Evolutionary conservation across 2,113 vertebrate genomes (phyloP), one percentile per base, ranked within the genome.

Genomic region (Hippocampus barbouri): DNA sequence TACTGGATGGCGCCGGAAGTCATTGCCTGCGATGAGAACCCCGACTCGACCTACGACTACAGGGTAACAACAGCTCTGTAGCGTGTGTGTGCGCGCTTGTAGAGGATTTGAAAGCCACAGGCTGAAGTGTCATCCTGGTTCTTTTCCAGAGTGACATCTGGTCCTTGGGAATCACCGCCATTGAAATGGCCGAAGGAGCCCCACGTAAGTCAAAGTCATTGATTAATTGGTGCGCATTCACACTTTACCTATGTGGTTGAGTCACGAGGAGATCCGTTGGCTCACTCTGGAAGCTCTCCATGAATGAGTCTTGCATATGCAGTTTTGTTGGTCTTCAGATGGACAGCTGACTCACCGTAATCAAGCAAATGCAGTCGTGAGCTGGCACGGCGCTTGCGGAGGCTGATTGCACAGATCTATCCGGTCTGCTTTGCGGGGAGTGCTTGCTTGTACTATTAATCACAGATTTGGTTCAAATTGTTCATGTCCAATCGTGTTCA

Each of bases 1-100:
- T 97, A 97, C 82, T 97, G 96, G 96, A 97, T 97, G 96, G 96
- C 96, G 1, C 95, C 96, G 0, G 95, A 97, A 74, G 96, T 97
- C 77, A 97, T 97, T 1, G 95, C 96, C 79, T 97, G 96, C 65
- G 96, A 97, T 2, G 96, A 97, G 85, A 97, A 97, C 83, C 96
- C 96, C 0, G 95, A 97, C 41, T 96, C 96, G 77, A 97, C 96
- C 41, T 97, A 97, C 0, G 96, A 97, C 81, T 97, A 94, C 88
- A 92, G 96, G 92, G 96, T 97, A 92, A 25, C 76, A 40, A 20
- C 40, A 65, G 41, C 9, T 0, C 8, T 69, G 23, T 67, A 2
- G 49, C 25, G 14, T 75, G 64, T 40, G 12, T 74, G 64, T 64
- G 49, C 30, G 23, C 38, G 21, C 34, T 75, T 53, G 7, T 7